phyloP scores from a whole-genome alignment of 2,888 invertebrate genomes.

The Tethea ocularis region DNA sequence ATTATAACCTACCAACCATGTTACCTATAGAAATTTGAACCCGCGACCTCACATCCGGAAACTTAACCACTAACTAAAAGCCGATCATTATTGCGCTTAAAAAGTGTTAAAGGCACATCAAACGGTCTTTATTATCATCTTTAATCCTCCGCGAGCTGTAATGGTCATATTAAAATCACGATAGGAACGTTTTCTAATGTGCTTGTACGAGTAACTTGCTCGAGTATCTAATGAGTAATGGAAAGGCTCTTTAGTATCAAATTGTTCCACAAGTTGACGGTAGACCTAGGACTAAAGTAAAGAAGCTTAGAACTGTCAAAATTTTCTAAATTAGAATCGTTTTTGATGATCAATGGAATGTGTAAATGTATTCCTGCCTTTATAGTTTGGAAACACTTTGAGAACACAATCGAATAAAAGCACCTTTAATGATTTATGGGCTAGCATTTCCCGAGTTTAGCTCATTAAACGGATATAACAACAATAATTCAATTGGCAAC shows the following conservation, averaged over 20 bases:
- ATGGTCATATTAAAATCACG: background rate
- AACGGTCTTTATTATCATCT: constrained; percentile 15
- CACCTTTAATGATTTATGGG: background rate
- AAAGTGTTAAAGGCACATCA: constrained; percentile 18
- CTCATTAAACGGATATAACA: background rate
- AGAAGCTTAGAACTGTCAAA: too few relatives aligned
- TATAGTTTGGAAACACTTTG: background rate
- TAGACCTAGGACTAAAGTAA: too few relatives aligned
- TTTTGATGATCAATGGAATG: background rate
- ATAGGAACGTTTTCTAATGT: constrained; percentile 2
- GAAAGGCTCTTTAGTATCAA: background rate
- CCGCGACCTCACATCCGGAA: constrained; percentile 15
- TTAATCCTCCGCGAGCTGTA: background rate
- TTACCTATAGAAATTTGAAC: constrained; percentile 16
- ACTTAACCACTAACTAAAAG: constrained; percentile 18
- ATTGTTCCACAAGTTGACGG: background rate
- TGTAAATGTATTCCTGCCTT: background rate
- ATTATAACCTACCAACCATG: constrained; percentile 12
- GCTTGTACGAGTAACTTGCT: background rate
- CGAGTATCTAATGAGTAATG: background rate
- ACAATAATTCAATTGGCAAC: background rate
- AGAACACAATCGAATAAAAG: background rate
- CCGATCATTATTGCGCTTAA: constrained; percentile 15
- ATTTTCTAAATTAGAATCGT: too few relatives aligned
- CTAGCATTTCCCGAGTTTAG: background rate